Evolutionary conservation across 2,888 invertebrate genomes (phyloP), one percentile per base, ranked within the genome.

Genomic region (Pediacus dermestoides): DNA sequence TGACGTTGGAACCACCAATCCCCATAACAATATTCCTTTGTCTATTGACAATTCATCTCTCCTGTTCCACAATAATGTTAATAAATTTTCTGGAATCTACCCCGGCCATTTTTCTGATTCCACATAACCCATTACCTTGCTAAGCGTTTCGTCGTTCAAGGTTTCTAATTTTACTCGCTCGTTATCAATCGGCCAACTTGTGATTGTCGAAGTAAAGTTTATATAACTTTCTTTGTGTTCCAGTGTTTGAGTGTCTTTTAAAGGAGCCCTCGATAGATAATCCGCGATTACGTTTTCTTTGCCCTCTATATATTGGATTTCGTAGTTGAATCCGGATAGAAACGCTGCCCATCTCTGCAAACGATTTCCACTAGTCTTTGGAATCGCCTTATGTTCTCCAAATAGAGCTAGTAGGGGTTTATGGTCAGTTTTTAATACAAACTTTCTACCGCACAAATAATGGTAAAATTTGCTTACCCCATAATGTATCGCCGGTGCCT

Each of bases 381-480:
- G 60, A 12, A 40, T 44, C 8, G 56, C 56, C 45, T 55, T 58
- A n/a, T 57, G 36, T 33, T 52, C 36, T 7, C 27, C 31, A 25
- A 40, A 40, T 22, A 36, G 21, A 16, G 40, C 10, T 14, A 32
- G 23, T 8, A 40, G 16, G n/a, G 34, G 23, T 25, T 39, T 39
- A 26, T 39, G 34, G 9, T 39, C 39, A 9, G 32, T 40, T 31
- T 9, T 37, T n/a, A 41, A 16, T 10, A 26, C 26, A 18, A 32
- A 37, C 15, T 53, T 40, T 9, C 44, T 53, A 6, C 60, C 59
- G 10, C 48, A 25, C 25, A 66, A 46, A 52, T 63, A 66, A 34
- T 64, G 58, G 39, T 58, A 52, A 42, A 61, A 63, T 32, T 57
- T 60, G 10, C 41, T 40, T 1, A 57, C 48, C 1, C 53, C 57